phyloP scores from a whole-genome alignment of 2,797 vertebrate species.

The Cryptoblepharus egeriae region DNA sequence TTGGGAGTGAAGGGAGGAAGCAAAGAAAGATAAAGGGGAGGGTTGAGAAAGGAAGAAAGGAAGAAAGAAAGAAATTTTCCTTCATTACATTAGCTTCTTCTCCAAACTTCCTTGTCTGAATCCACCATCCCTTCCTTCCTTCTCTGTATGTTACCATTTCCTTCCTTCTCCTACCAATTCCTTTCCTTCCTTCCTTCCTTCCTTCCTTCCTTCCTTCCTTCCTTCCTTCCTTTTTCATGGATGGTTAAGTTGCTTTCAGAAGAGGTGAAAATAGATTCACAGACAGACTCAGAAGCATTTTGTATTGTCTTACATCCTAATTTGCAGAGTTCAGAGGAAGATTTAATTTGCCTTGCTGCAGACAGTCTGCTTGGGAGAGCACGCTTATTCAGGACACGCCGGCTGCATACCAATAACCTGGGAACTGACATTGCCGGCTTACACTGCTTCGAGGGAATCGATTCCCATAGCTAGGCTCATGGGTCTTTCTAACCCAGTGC shows the following conservation, averaged over 20 bases:
- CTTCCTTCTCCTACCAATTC: not conserved
- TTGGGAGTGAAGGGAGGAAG: not conserved
- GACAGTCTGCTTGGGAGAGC: conserved; percentile 11
- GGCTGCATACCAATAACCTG: conserved; percentile 52
- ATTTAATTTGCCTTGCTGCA: conserved; percentile 63
- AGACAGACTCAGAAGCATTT: not conserved
- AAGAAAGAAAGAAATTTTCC: not conserved
- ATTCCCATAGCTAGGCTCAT: not conserved
- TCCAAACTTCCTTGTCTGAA: not conserved
- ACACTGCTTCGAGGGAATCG: not conserved
- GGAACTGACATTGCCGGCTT: conserved; percentile 10
- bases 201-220: not conserved
- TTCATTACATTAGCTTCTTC: not conserved
- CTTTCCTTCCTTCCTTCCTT: not conserved
- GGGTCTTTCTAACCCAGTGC: not conserved
- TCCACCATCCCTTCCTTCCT: not conserved
- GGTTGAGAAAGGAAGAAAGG: not conserved
- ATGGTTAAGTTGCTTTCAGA: not conserved
- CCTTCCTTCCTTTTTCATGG: not conserved
- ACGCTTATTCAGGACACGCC: not conserved
- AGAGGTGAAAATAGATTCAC: not conserved
- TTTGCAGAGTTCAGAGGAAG: conserved; percentile 54
- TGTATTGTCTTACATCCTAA: conserved; percentile 61
- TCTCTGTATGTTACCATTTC: accelerated
- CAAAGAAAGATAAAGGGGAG: too few species aligned